Evolutionary conservation across 1,140 invertebrate species (phyloP).

Genomic region (Venustaconcha ellipsiformis): DNA sequence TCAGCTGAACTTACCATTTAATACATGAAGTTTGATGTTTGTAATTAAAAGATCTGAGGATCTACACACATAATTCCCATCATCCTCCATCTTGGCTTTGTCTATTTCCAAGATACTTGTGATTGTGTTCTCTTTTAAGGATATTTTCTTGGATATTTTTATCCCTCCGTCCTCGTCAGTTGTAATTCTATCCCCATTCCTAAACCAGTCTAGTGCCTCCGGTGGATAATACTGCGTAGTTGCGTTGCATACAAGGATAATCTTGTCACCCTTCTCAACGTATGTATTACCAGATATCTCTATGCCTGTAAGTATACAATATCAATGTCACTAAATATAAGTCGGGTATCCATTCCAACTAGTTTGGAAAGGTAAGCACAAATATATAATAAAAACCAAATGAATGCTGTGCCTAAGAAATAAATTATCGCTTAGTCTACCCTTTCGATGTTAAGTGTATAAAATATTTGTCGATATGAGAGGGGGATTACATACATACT

Average conservation of each 20-base stretch:
- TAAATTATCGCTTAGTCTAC: no score
- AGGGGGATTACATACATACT: no score
- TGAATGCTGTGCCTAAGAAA: no score
- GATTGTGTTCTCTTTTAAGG: conserved; percentile 41
- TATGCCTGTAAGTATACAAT: no score
- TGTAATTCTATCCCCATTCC: conserved; percentile 23
- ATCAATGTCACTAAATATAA: no score
- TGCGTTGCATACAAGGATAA: conserved; percentile 48
- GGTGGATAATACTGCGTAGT: conserved; percentile 47
- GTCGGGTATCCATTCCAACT: no score
- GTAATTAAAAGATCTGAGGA: conserved; percentile 45
- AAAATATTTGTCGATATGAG: no score
- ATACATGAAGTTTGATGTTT: conserved; percentile 49
- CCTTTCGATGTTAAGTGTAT: no score
- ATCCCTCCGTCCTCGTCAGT: conserved; percentile 31
- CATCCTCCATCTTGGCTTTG: conserved; percentile 37
- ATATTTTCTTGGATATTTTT: conserved; percentile 39
- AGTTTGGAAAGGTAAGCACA: no score
- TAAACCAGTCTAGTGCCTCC: conserved; percentile 53
- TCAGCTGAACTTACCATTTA: conserved; percentile 40
- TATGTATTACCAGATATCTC: conserved; percentile 12
- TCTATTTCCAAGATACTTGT: conserved; percentile 45
- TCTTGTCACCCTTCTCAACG: conserved; percentile 45
- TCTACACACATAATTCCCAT: conserved; percentile 47
- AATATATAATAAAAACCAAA: no score